These are phyloP conservation scores for fruit fly (Drosophila melanogaster) DNA, from an alignment of 1,140 invertebrate genomes.

Conservation along the genomic window DNA sequence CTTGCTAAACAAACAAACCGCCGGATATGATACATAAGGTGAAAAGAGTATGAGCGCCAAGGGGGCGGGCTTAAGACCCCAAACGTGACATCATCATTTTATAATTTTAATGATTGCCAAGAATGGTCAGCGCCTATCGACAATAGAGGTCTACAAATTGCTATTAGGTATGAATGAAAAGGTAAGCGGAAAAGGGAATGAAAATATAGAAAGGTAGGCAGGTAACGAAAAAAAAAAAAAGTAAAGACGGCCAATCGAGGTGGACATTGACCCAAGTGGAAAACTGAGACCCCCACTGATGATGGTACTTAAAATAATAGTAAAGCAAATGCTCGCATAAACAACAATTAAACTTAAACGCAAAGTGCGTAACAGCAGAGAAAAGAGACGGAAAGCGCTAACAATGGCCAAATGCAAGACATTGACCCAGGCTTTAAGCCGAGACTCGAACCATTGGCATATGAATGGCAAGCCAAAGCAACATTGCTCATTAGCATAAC, in stretches of 20 bases:
- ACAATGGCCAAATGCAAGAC: conserved; percentile 53
- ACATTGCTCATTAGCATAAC: conserved; percentile 54
- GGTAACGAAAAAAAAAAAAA: conserved; percentile 16
- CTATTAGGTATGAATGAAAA: conserved; percentile 53
- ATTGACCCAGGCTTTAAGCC: conserved; percentile 60
- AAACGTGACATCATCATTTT: conserved; percentile 55
- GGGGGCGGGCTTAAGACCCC: conserved; percentile 28
- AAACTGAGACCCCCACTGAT: conserved; percentile 34
- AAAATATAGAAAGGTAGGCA: conserved; percentile 16
- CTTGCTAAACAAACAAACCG: conserved; percentile 30
- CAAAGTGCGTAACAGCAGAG: conserved; percentile 64
- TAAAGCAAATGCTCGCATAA: conserved; percentile 60
- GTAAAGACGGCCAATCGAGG: conserved; percentile 27
- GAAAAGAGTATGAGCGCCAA: conserved; percentile 11
- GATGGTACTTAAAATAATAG: conserved; percentile 68
- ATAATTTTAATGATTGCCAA: conserved; percentile 43
- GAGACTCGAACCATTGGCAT: conserved; percentile 27
- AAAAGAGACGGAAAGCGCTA: conserved; percentile 13
- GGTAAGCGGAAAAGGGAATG: conserved; percentile 29
- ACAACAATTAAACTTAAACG: conserved; percentile 75
- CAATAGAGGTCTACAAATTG: conserved; percentile 50
- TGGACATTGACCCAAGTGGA: conserved; percentile 65
- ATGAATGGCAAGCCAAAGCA: conserved; percentile 1
- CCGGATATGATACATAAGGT: conserved; percentile 54
- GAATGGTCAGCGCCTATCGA: conserved; percentile 41